phyloP scores from a whole-genome alignment of 2,113 vertebrate species.

The Hippocampus barbouri region DNA sequence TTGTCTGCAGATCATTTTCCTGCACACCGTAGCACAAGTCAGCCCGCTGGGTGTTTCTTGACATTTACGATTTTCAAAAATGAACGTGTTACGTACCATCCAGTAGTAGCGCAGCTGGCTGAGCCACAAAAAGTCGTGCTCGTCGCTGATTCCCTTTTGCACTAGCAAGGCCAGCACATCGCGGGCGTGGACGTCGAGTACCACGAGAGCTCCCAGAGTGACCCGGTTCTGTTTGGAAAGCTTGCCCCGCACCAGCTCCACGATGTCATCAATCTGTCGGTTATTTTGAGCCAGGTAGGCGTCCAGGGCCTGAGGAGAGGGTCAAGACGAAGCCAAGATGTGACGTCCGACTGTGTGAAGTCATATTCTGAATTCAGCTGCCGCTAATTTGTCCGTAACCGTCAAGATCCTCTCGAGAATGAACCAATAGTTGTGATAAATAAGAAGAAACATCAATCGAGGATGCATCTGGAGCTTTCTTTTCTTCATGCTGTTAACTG shows the following conservation, averaged over 20 bases:
- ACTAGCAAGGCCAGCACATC: slow-evolving; percentile 80
- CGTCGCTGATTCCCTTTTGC: slow-evolving; percentile 77
- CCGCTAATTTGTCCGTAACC: neutral
- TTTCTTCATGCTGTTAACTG: neutral
- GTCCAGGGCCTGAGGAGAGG: slow-evolving; percentile 71
- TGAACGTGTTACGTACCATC: slow-evolving; percentile 66
- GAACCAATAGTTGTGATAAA: neutral
- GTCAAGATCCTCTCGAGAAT: neutral
- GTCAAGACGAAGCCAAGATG: slow-evolving; percentile 1
- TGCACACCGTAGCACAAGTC: slow-evolving; percentile 43
- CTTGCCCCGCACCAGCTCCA: slow-evolving; percentile 80
- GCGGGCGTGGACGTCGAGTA: slow-evolving; percentile 82
- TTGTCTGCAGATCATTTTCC: slow-evolving; percentile 85
- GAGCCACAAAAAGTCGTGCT: slow-evolving; percentile 86
- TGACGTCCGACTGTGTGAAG: slow-evolving; percentile 1
- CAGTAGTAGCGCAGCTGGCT: slow-evolving; percentile 89
- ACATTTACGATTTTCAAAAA: neutral
- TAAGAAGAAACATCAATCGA: neutral
- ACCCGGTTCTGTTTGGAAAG: slow-evolving; percentile 85
- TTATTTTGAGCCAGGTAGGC: slow-evolving; percentile 80
- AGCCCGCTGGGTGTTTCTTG: neutral
- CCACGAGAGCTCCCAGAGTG: slow-evolving; percentile 83
- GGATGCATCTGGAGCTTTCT: neutral
- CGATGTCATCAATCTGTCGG: slow-evolving; percentile 83
- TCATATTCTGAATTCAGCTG: neutral